Evolutionary conservation across 2,888 invertebrate genomes (phyloP), one percentile per base, ranked within the genome.

Genomic region (Rhodophaea formosa): DNA sequence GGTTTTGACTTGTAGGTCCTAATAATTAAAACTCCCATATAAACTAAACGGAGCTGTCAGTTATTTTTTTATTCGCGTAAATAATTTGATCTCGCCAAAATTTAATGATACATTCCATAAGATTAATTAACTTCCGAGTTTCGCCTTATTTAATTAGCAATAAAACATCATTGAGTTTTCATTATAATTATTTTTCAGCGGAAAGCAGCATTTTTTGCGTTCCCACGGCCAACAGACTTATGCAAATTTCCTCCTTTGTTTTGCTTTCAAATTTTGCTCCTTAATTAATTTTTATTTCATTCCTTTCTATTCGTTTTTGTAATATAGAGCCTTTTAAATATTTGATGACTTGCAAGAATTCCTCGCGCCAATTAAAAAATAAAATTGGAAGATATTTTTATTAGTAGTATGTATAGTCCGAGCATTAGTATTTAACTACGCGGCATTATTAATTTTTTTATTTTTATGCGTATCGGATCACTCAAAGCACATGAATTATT

Each of bases 61-160:
- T n/a, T n/a, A n/a, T n/a, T n/a, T n/a, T n/a, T n/a, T n/a, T n/a
- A n/a, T n/a, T n/a, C n/a, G n/a, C n/a, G n/a, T n/a, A 23, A 23
- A 23, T 23, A 2, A 23, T 23, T 23, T 23, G 23, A 23, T 23
- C 23, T 23, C 5, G 2, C 23, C 23, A 39, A 44, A 16, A 44
- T 44, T 14, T 15, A 16, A 44, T 44, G 44, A 17, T 44, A 16
- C 44, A 44, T 16, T 44, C 39, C n/a, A 39, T 44, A 23, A 10
- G 46, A 46, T 47, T 30, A 29, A 47, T 30, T 23, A 47, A 47
- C 29, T 47, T n/a, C 15, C 15, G 29, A 51, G 45, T 15, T 7
- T 30, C 15, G 46, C 45, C 32, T 14, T 53, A 14, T 14, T 53
- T 62, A 55, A 64, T 69, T 62, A 54, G 59, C 54, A 47, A 54